Conservation (phyloP, 2,113 vertebrate genomes). For the Pelobates fuscus region DNA sequence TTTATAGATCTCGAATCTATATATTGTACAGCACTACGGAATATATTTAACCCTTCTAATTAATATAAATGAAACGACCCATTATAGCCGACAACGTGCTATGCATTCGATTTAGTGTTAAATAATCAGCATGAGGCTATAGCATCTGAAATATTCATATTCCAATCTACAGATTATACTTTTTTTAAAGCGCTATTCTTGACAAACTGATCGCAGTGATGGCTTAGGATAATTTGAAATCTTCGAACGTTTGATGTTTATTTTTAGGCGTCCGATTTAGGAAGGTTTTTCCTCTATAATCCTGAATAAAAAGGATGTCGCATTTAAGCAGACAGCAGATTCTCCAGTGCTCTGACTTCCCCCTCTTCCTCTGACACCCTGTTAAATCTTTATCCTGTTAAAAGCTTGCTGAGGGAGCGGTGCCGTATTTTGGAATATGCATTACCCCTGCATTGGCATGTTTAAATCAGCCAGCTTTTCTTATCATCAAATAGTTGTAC, state of each 20-base stretch:
- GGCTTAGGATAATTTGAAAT: conserved; percentile 27
- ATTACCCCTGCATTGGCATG: conserved; percentile 54
- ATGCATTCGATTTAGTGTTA: no score
- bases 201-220: neutral
- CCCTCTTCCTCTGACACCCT: conserved; percentile 56
- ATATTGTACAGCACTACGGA: no score
- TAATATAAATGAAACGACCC: no score
- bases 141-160: no score
- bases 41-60: no score
- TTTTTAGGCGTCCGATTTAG: conserved; percentile 47
- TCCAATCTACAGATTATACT: neutral
- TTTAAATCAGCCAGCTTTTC: conserved; percentile 48
- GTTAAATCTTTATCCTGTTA: conserved; percentile 62
- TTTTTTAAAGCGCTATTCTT: neutral
- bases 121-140: no score
- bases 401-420: conserved; percentile 57
- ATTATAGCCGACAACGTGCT: no score
- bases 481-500: conserved; percentile 59
- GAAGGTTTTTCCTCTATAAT: conserved; percentile 14
- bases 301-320: conserved; percentile 18
- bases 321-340: conserved; percentile 2
- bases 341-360: conserved; percentile 41
- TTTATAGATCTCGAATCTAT: no score
- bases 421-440: conserved; percentile 56
- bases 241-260: conserved; percentile 48